Evolutionary conservation across 2,113 vertebrate genomes (phyloP).

Genomic region (Silurus glanis): DNA sequence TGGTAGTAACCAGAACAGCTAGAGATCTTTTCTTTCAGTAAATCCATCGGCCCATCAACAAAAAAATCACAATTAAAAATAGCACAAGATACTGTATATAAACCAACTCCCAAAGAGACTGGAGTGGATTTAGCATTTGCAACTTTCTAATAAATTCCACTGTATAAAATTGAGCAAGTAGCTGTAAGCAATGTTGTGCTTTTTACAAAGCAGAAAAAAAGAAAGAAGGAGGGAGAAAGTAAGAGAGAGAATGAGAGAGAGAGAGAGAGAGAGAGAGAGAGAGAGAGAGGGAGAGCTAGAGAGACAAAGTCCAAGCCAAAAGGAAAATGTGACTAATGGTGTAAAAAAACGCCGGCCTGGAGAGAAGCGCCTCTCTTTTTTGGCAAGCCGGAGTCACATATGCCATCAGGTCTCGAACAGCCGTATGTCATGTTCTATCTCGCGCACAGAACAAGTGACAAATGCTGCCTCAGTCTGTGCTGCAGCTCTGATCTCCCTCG

Average conservation of each 20-base stretch:
- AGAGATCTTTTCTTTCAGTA: not conserved
- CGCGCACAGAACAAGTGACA: slow-evolving; percentile 53
- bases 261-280: not conserved
- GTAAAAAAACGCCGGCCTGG: slow-evolving; percentile 42
- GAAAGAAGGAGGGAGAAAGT: not conserved
- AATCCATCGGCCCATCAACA: not conserved
- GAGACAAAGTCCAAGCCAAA: slow-evolving; percentile 38
- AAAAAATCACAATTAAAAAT: not conserved
- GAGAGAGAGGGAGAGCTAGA: not conserved
- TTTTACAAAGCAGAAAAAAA: not conserved
- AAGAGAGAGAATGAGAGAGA: slow-evolving; percentile 6
- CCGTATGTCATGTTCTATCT: slow-evolving; percentile 53
- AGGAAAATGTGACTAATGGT: slow-evolving; percentile 55
- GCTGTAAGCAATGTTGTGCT: not conserved
- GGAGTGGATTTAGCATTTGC: not conserved
- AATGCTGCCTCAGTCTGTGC: slow-evolving; percentile 55
- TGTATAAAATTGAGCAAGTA: not conserved
- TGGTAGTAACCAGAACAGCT: no score
- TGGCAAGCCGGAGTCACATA: slow-evolving; percentile 51
- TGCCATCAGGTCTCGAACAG: slow-evolving; percentile 49
- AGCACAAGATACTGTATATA: not conserved
- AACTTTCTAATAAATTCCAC: not conserved
- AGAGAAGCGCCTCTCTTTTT: slow-evolving; percentile 48
- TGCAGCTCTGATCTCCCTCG: slow-evolving; percentile 22
- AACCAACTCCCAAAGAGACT: not conserved